Base-by-base conservation (phyloP, 2,888 invertebrate species). In the Sinhomidia bicolor region DNA sequence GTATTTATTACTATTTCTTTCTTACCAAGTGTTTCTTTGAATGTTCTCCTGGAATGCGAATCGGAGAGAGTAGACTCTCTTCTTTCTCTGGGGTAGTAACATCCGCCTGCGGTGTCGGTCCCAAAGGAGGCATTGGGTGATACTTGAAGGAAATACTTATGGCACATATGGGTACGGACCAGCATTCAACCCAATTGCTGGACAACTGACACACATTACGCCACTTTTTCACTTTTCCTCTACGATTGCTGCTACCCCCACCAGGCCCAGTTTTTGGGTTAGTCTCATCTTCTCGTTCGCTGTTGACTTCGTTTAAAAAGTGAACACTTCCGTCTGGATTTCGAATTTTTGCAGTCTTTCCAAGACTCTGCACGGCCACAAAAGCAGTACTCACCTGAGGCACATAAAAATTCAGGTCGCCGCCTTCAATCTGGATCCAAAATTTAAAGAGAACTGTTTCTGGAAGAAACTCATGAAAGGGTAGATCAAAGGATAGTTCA, bases 51-150 rank as follows among this genome's bases (percentile, higher is more conserved):
- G 97, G 97, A 93, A 98, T 98, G 91, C 98, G 95, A 95, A 99
- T 97, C 0, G 99, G 98, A 5, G 98, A 97, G 29, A 98, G 94
- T 0, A 99, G 94, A 90, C 98, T 96, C 94, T 98, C 98, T 94
- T 99, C 98, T 93, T 98, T 97, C 93, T 98, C 98, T 0, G 98
- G 98, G 1, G 98, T 98, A 0, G 98, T 97, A 32, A 98, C 97
- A 93, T 98, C 97, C 0, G 98, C 97, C 94, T 98, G 98, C 0
- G 97, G 97, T 91, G 96, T 96, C 0, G 97, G 97, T 0, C 98
- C 97, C 60, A 98, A 93, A 0, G 97, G 97, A 2, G 98, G 98
- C 93, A 97, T 96, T 0, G 99, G 98, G 94, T 99, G 98, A 93
- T 98, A 99, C 23, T 96, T 95, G 93, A 98, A 99, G 90, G 96